Conservation (phyloP, 2,797 vertebrate genomes). For the Rhincodon typus region DNA sequence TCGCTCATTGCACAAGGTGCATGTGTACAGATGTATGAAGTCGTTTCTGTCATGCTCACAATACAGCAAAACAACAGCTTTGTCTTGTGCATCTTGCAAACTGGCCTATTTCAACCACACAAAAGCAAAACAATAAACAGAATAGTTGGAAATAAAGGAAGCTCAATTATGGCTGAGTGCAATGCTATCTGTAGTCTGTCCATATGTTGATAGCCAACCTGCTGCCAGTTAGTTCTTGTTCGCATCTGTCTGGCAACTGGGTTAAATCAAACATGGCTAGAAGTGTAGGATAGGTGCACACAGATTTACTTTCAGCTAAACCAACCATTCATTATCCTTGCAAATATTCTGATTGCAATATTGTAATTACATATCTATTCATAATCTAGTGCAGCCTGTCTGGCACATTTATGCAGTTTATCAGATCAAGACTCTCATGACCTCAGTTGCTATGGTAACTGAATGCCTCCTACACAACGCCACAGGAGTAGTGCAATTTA, state of each 20-base stretch:
- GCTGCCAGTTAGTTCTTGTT: background rate
- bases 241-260: background rate
- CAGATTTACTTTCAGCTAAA: background rate
- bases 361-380: background rate
- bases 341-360: background rate
- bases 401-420: background rate
- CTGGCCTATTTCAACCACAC: background rate
- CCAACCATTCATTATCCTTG: background rate
- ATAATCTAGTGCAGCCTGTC: background rate
- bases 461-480: background rate
- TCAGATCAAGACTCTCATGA: background rate
- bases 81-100: background rate
- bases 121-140: background rate
- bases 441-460: constrained; percentile 13
- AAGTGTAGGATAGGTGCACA: background rate
- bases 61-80: background rate
- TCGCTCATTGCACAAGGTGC: background rate
- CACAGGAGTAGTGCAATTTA: background rate
- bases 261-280: background rate
- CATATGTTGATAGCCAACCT: background rate
- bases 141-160: background rate
- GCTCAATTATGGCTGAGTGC: background rate
- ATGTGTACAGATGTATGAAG: background rate
- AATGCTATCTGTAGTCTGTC: background rate
- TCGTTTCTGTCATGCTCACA: background rate